These are phyloP conservation scores for Ranitomeya imitator DNA, from an alignment of 2,113 vertebrate species.

Conservation along the genomic window DNA sequence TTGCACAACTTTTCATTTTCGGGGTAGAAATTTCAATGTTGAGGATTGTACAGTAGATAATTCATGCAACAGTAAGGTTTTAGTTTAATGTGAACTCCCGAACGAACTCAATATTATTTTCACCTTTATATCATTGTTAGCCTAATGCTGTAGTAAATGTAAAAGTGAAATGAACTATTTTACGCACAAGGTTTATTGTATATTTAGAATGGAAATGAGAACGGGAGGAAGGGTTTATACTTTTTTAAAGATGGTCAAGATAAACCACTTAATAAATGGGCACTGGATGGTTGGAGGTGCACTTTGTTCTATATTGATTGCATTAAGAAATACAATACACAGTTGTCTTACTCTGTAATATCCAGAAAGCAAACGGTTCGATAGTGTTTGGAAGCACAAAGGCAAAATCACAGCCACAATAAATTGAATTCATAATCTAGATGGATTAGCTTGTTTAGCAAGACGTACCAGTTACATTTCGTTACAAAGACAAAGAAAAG, in stretches of 20 bases:
- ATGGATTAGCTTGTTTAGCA: slow-evolving; percentile 42
- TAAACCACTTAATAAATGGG: slow-evolving; percentile 16
- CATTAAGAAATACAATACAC: slow-evolving; percentile 46
- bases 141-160: neutral
- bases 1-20: too few relatives aligned
- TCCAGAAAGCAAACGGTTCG: slow-evolving; percentile 37
- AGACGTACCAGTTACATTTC: neutral
- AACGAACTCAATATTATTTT: neutral
- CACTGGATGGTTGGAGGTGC: neutral
- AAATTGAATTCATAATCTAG: slow-evolving; percentile 38
- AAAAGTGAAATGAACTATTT: neutral
- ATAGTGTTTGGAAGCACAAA: slow-evolving; percentile 43
- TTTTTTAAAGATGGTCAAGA: slow-evolving; percentile 22
- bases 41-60: too few relatives aligned
- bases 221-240: neutral
- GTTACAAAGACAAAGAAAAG: slow-evolving; percentile 34
- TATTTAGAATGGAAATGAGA: neutral
- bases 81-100: too few relatives aligned
- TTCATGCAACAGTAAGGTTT: too few relatives aligned
- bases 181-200: neutral
- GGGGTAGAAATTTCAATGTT: too few relatives aligned
- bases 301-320: slow-evolving; percentile 40
- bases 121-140: neutral
- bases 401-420: slow-evolving; percentile 40
- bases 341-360: slow-evolving; percentile 33